Conservation (phyloP, 2,888 invertebrate genomes). For the Phalera bucephala region DNA sequence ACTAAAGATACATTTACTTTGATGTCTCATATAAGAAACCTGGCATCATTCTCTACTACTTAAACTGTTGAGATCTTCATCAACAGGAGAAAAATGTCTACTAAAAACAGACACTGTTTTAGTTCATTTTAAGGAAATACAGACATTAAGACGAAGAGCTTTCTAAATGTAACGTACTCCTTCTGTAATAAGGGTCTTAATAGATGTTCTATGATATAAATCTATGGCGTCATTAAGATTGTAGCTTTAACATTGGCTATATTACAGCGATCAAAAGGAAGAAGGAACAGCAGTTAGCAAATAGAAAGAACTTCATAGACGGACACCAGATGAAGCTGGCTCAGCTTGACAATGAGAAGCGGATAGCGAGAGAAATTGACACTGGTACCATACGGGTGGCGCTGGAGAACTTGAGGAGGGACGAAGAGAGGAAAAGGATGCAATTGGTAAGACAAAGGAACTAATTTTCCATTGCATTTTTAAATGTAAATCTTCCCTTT, state of each 20-base stretch:
- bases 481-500: background rate
- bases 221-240: no score
- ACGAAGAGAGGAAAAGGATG: slow-evolving; percentile 47
- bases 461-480: background rate
- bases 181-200: no score
- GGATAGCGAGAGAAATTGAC: slow-evolving; percentile 56
- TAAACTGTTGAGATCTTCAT: no score
- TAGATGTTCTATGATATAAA: no score
- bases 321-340: slow-evolving; percentile 55
- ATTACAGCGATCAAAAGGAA: slow-evolving; percentile 62
- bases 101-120: no score
- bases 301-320: slow-evolving; percentile 63
- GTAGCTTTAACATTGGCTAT: background rate
- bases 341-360: slow-evolving; percentile 48
- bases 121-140: no score
- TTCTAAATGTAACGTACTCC: no score
- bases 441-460: slow-evolving; percentile 46
- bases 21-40: no score
- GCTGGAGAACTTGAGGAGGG: slow-evolving; percentile 49
- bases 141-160: no score
- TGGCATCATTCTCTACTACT: no score
- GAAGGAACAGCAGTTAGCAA: slow-evolving; percentile 59
- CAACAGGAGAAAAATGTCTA: no score
- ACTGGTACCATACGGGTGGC: slow-evolving; percentile 52
- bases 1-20: no score